Evolutionary conservation across 2,797 vertebrate species (phyloP).

Genomic region (Lindbergichthys nudifrons): DNA sequence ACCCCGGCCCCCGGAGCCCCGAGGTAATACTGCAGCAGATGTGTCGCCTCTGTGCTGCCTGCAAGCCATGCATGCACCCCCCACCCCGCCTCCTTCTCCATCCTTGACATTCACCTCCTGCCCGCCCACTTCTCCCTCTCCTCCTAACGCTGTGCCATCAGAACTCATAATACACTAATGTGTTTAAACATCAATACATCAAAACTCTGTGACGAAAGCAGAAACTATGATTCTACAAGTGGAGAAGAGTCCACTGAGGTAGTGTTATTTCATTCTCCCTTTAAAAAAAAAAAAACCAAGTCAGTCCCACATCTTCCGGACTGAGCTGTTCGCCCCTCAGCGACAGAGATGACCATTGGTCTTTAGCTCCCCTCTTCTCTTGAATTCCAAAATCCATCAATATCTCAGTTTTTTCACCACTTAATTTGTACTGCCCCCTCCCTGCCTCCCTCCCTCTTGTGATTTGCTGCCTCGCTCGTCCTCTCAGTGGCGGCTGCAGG

Average conservation of each 20-base stretch:
- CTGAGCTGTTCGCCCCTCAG: no score
- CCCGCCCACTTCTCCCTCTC: conserved; percentile 60
- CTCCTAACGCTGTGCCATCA: conserved; percentile 45
- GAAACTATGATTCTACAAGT: background rate
- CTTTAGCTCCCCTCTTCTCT: background rate
- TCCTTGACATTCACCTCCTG: conserved; percentile 69
- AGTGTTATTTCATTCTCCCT: background rate
- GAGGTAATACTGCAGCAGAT: conserved; percentile 97
- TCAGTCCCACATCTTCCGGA: background rate
- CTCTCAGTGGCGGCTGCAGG: conserved; percentile 66
- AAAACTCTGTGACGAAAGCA: background rate
- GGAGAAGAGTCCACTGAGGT: no score
- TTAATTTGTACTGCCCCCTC: background rate
- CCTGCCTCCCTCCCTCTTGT: background rate
- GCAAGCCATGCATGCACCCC: conserved; percentile 89
- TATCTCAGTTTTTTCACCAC: conserved; percentile 24
- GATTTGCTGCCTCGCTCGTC: conserved; percentile 83
- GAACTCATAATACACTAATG: background rate
- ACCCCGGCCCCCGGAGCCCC: conserved; percentile 93
- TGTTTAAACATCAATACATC: background rate
- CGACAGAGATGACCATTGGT: background rate
- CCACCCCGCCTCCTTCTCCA: background rate
- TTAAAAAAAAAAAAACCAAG: background rate
- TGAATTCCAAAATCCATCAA: conserved; percentile 22
- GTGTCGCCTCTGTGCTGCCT: conserved; percentile 91